Conservation (phyloP, 2,797 vertebrate genomes). For the Sebastes kiyomatsui region DNA sequence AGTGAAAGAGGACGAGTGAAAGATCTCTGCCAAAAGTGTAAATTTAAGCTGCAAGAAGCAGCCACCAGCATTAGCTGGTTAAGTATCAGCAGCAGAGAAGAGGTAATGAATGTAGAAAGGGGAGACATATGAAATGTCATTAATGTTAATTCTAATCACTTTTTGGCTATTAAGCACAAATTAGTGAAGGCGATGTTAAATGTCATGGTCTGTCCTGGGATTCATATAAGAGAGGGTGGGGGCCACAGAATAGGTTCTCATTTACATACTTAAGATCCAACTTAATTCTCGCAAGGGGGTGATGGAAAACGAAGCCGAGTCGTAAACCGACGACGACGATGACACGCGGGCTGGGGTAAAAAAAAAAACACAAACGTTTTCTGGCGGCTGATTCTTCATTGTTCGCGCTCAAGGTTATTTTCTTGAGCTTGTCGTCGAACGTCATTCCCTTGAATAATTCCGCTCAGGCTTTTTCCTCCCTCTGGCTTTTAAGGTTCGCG, state of each 20-base stretch:
- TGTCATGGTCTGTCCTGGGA: slow-evolving; percentile 86
- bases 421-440: slow-evolving; percentile 72
- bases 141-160: slow-evolving; percentile 87
- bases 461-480: slow-evolving; percentile 72
- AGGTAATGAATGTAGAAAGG: slow-evolving; percentile 77
- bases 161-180: slow-evolving; percentile 87
- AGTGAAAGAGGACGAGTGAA: slow-evolving; percentile 45
- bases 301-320: slow-evolving; percentile 78
- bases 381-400: slow-evolving; percentile 79
- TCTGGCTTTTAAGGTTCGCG: slow-evolving; percentile 76
- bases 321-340: slow-evolving; percentile 65
- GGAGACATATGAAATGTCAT: slow-evolving; percentile 84
- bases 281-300: slow-evolving; percentile 81
- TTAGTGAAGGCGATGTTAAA: slow-evolving; percentile 86
- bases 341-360: slow-evolving; percentile 52
- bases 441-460: slow-evolving; percentile 79
- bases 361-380: slow-evolving; percentile 79
- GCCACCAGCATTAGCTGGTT: slow-evolving; percentile 77
- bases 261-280: slow-evolving; percentile 85
- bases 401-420: slow-evolving; percentile 83
- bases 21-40: slow-evolving; percentile 75
- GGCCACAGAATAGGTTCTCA: slow-evolving; percentile 79
- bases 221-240: slow-evolving; percentile 70
- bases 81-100: slow-evolving; percentile 71
- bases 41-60: slow-evolving; percentile 75